phyloP scores from a whole-genome alignment of 2,888 invertebrate genomes.

The Volucella bombylans region DNA sequence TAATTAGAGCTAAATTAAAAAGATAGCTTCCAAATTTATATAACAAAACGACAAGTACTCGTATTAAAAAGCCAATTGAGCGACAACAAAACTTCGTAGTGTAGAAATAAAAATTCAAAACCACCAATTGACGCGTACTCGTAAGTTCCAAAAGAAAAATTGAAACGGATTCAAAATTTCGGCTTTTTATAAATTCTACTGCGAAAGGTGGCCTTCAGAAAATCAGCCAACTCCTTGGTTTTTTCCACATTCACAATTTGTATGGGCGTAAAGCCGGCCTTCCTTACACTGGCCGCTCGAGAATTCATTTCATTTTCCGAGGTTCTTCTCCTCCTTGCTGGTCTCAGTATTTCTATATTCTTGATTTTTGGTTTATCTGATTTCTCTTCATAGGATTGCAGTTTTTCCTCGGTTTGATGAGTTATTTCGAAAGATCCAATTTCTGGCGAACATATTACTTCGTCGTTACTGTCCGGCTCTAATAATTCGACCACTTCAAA shows the following conservation, averaged over 20 bases:
- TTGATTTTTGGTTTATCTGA: conserved; percentile 25
- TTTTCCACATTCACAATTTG: conserved; percentile 16
- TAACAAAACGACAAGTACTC: too few species aligned
- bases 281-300: not conserved
- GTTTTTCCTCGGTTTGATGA: not conserved
- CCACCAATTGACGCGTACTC: too few species aligned
- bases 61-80: too few species aligned
- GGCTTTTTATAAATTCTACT: conserved; percentile 18
- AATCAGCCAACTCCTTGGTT: conserved; percentile 37
- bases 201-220: conserved; percentile 29
- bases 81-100: too few species aligned
- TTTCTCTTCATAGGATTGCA: not conserved
- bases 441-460: not conserved
- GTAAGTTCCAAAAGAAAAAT: too few species aligned
- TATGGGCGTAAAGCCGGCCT: not conserved
- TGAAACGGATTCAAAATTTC: not conserved
- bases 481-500: conserved; percentile 3
- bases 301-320: not conserved
- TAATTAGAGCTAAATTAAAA: too few species aligned
- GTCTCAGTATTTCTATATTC: conserved; percentile 33
- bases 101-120: too few species aligned
- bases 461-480: conserved; percentile 6
- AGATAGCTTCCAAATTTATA: too few species aligned
- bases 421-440: not conserved
- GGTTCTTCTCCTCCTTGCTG: not conserved